Conservation (phyloP, 2,888 invertebrate species). For the Brenthis daphne region DNA sequence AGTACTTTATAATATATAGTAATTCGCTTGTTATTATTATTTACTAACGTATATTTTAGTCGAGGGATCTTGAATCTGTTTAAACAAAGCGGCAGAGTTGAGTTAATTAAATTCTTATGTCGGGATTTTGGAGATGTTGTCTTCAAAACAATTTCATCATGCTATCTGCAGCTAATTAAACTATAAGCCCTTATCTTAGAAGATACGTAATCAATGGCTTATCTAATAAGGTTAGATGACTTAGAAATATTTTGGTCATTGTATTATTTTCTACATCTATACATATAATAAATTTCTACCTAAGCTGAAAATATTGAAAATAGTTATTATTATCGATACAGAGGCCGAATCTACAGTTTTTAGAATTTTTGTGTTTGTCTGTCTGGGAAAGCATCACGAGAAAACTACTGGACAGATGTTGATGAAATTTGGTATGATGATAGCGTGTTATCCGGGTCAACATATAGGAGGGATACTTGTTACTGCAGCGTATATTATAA, state of each 20-base stretch:
- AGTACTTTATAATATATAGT: neutral
- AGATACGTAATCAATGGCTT: neutral
- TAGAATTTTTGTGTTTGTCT: too few species aligned
- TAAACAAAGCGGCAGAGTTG: slow-evolving; percentile 69
- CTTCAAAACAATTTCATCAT: slow-evolving; percentile 58
- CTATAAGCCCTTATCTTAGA: slow-evolving; percentile 27
- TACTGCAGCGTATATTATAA: too few species aligned
- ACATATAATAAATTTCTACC: too few species aligned
- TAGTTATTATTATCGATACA: too few species aligned
- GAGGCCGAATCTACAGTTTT: too few species aligned
- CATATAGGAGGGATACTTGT: too few species aligned
- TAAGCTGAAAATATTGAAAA: too few species aligned
- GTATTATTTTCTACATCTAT: too few species aligned
- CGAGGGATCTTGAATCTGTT: slow-evolving; percentile 37
- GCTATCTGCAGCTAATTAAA: slow-evolving; percentile 69
- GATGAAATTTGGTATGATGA: too few species aligned
- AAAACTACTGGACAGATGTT: too few species aligned
- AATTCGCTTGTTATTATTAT: neutral
- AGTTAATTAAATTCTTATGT: slow-evolving; percentile 76
- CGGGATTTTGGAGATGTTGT: slow-evolving; percentile 56
- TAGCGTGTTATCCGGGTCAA: too few species aligned
- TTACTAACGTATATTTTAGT: slow-evolving; percentile 1
- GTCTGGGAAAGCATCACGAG: too few species aligned
- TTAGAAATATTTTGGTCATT: neutral
- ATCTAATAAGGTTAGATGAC: neutral